A percentile compares a stretch with the other conserved stretches of the same genome.
Conservation (phyloP, 2,113 vertebrate species). For the Anguilla japonica region DNA sequence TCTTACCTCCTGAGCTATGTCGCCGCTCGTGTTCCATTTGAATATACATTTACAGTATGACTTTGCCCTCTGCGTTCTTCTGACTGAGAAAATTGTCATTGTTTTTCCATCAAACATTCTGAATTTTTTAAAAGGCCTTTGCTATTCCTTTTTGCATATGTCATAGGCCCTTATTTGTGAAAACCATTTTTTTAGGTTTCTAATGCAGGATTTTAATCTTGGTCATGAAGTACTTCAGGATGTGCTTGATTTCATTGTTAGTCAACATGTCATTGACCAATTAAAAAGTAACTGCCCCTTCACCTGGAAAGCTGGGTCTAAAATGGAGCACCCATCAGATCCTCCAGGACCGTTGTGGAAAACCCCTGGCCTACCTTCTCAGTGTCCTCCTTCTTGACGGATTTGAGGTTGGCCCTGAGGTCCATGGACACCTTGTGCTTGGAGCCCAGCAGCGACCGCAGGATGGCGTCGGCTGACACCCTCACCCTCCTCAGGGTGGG, state of each 20-base stretch:
- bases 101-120: neutral
- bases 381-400: constrained; percentile 93
- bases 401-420: constrained; percentile 90
- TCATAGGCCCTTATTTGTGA: too few relatives aligned
- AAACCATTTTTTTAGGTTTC: too few relatives aligned
- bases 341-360: neutral
- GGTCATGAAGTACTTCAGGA: too few relatives aligned
- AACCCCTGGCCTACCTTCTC: constrained; percentile 80
- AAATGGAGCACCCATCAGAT: too few relatives aligned
- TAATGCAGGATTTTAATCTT: too few relatives aligned
- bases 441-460: constrained; percentile 89
- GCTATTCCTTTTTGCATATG: too few relatives aligned
- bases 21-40: neutral
- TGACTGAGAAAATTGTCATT: neutral
- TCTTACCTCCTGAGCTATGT: too few relatives aligned
- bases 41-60: neutral
- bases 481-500: constrained; percentile 83
- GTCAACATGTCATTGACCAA: too few relatives aligned
- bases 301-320: too few relatives aligned
- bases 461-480: constrained; percentile 90
- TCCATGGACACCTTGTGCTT: constrained; percentile 98
- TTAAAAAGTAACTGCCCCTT: too few relatives aligned
- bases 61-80: neutral
- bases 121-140: too few relatives aligned
- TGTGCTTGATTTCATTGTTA: too few relatives aligned